phyloP scores from a whole-genome alignment of 1,140 invertebrate genomes.

The Diploscapter pachys region DNA sequence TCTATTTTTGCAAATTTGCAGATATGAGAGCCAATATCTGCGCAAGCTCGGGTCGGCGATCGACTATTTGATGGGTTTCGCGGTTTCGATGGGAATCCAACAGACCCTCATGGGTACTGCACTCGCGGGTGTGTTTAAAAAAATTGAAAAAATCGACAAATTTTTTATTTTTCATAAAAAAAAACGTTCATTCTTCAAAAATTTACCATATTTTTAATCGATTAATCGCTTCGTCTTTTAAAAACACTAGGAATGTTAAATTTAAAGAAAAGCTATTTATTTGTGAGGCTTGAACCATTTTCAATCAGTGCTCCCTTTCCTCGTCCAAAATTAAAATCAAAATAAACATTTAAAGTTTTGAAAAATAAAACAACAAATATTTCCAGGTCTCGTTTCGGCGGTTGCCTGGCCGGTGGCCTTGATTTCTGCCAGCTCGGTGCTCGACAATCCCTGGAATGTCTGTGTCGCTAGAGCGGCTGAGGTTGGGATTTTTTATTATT shows the following conservation, averaged over 20 bases:
- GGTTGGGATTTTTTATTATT: slow-evolving; percentile 40
- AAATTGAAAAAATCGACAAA: no score
- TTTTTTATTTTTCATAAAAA: no score
- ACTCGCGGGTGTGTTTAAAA: slow-evolving; percentile 60
- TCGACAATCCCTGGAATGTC: slow-evolving; percentile 76
- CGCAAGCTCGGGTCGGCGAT: slow-evolving; percentile 62
- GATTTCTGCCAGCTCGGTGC: slow-evolving; percentile 67
- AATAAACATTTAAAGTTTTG: no score
- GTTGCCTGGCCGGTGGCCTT: slow-evolving; percentile 72
- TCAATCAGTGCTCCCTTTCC: no score
- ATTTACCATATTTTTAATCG: no score
- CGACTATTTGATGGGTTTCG: slow-evolving; percentile 69
- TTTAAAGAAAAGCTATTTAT: no score
- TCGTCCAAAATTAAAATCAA: no score
- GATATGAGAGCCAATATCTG: slow-evolving; percentile 71
- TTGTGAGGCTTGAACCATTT: no score
- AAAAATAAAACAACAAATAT: slow-evolving; percentile 19
- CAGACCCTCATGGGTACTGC: slow-evolving; percentile 74
- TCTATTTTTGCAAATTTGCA: no score
- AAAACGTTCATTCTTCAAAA: no score
- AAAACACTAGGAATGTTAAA: no score
- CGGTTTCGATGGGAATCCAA: slow-evolving; percentile 68
- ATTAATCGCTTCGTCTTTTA: no score
- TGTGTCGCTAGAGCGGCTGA: slow-evolving; percentile 69
- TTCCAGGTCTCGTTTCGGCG: slow-evolving; percentile 70